Evolutionary conservation across 2,113 vertebrate species (phyloP), one percentile per base, ranked within the genome.

Genomic region (Pteropus alecto): DNA sequence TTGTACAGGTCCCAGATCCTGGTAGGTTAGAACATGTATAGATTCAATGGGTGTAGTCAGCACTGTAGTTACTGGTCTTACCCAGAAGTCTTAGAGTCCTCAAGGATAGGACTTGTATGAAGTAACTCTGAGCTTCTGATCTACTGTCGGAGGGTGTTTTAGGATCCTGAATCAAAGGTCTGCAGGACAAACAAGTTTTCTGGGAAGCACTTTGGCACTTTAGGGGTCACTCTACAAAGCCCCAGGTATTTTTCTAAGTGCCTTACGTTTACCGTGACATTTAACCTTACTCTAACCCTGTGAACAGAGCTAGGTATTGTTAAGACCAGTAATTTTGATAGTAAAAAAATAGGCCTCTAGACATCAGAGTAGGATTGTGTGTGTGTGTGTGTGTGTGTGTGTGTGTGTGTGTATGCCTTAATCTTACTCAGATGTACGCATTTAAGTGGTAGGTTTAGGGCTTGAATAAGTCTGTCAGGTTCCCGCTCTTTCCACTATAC

Each of bases 401-500:
- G 30, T 73, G 18, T 91, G 6, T 61, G 30, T 54, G 13, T 51
- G 51, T 51, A 0, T 51, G 51, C 16, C 51, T 51, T 51, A 51
- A 15, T 51, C 51, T 95, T 73, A n/a, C 15, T 24, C 6, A 54
- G 26, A 13, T 77, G 10, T 43, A 11, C 30, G 48, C 7, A 46
- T 74, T 82, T 90, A 48, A 82, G 18, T 41, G 3, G 2, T 18
- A 89, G 14, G 24, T 63, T 67, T 26, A 81, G 38, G 6, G 0
- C 38, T 35, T 78, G 26, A 35, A 68, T 85, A 30, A 43, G 9
- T 70, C 19, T 73, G 12, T 56, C 63, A 93, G 54, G 41, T 56
- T 63, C 3, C 46, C 6, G 3, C 1, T 4, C 16, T 56, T 46
- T 38, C 56, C 19, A 28, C 9, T 13, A 11, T 0, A 61, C 1